Evolutionary conservation across 2,113 vertebrate species (phyloP).

Genomic region (Actinemys pallida): DNA sequence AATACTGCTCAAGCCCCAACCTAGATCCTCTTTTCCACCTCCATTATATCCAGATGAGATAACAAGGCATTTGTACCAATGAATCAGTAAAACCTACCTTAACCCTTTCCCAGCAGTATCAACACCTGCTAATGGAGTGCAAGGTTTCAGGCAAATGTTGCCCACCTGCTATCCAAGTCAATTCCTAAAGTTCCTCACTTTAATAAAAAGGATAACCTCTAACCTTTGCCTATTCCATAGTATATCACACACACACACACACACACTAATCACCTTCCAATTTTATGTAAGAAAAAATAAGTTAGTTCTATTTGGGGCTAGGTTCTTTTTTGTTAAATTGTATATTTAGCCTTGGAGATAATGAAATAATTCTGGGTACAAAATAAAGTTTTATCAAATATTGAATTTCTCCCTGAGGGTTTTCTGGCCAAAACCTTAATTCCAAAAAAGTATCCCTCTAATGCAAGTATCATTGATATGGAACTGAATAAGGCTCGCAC

Average conservation of each 20-base stretch:
- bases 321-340: not conserved
- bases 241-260: not conserved
- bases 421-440: not conserved
- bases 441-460: not conserved
- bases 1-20: not conserved
- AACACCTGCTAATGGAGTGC: not conserved
- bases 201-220: not conserved
- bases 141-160: not conserved
- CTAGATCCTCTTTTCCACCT: constrained; percentile 2
- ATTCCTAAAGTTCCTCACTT: not conserved
- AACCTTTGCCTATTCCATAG: not conserved
- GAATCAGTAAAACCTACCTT: not conserved
- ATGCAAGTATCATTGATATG: not conserved
- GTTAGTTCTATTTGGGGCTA: not conserved
- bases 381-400: not conserved
- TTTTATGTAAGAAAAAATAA: not conserved
- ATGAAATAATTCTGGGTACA: not conserved
- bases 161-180: not conserved
- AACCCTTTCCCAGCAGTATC: not conserved
- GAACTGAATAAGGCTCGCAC: rapidly evolving
- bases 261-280: not conserved
- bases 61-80: not conserved
- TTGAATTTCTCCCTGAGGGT: not conserved
- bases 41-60: not conserved
- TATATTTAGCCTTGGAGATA: not conserved